Percentiles rank a stretch among this genome's conserved stretches.
phyloP scores from a whole-genome alignment of 1,140 invertebrate genomes.

The Achroia grisella region DNA sequence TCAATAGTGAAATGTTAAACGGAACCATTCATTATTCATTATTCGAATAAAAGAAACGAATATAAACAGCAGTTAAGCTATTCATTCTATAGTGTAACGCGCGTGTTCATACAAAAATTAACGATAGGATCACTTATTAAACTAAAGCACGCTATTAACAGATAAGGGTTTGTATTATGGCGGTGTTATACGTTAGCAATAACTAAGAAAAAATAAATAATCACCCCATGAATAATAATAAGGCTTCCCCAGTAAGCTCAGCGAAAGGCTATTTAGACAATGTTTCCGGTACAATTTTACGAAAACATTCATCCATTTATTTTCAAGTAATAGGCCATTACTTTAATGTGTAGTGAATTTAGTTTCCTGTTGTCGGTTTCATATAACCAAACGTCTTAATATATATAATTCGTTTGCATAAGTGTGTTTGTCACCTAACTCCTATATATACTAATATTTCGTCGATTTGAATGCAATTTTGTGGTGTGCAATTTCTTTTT shows the following conservation, averaged over 20 bases:
- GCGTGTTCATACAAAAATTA: conserved; percentile 7
- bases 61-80: neutral
- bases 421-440: too few relatives aligned
- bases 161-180: conserved; percentile 12
- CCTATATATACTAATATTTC: too few relatives aligned
- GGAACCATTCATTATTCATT: too few relatives aligned
- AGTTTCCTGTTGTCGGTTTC: too few relatives aligned
- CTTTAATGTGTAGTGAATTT: neutral
- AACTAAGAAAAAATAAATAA: conserved; percentile 17
- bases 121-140: conserved; percentile 8
- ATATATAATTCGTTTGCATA: too few relatives aligned
- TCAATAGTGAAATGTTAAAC: too few relatives aligned
- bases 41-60: too few relatives aligned
- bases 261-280: conserved; percentile 11
- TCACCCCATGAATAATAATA: conserved; percentile 21
- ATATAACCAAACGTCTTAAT: too few relatives aligned
- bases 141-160: conserved; percentile 4
- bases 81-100: neutral
- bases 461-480: too few relatives aligned
- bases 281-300: conserved; percentile 21
- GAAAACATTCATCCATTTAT: conserved; percentile 7
- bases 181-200: conserved; percentile 6
- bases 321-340: conserved; percentile 2
- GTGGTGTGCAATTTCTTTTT: too few relatives aligned
- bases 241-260: conserved; percentile 23